These are phyloP conservation scores for Galago senegalensis DNA, from an alignment of 2,797 vertebrate genomes.

Conservation along the genomic window DNA sequence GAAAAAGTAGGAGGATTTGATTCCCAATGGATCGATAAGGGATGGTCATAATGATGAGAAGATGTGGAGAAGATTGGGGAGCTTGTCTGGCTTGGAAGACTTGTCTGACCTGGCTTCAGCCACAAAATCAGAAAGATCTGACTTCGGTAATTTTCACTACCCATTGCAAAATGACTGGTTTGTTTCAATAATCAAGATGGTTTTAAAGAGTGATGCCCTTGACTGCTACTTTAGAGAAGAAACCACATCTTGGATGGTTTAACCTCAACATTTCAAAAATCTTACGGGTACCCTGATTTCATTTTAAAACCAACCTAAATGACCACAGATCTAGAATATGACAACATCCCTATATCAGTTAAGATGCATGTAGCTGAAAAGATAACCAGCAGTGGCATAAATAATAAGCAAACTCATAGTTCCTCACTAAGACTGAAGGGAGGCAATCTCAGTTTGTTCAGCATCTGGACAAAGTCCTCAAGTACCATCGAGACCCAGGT, in stretches of 20 bases:
- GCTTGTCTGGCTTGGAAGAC: neutral
- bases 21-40: neutral
- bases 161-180: neutral
- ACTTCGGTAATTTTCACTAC: neutral
- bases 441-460: neutral
- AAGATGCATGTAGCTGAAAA: neutral
- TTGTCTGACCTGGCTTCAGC: neutral
- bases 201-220: neutral
- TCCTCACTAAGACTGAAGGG: neutral
- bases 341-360: neutral
- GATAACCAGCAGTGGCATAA: neutral
- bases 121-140: neutral
- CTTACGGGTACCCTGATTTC: neutral
- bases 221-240: neutral
- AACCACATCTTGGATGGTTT: neutral
- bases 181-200: neutral
- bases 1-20: neutral
- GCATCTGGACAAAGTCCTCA: neutral
- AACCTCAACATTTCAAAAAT: neutral
- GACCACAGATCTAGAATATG: neutral
- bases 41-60: neutral
- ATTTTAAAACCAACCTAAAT: conserved; percentile 3
- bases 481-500: neutral
- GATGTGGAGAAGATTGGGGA: neutral
- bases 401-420: neutral